Conservation (phyloP, 2,888 invertebrate genomes). For the Ornithoptera priamus region DNA sequence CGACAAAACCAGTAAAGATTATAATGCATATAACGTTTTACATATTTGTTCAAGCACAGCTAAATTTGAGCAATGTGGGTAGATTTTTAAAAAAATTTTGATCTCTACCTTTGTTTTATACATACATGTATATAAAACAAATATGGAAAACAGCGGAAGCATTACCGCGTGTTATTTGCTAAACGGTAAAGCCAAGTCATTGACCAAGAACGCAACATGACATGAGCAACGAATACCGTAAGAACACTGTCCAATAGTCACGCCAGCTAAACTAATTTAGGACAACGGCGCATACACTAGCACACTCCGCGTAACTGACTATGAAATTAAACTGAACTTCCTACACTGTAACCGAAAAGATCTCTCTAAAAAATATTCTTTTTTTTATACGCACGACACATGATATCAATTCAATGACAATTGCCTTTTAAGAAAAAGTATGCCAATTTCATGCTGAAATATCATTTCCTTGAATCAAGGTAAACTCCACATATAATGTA, state of each 20-base stretch:
- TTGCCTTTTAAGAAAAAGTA: constrained; percentile 28
- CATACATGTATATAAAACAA: neutral
- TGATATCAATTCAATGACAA: constrained; percentile 22
- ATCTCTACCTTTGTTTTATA: no score
- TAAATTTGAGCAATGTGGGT: no score
- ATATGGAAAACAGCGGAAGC: constrained; percentile 14
- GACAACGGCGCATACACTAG: constrained; percentile 41
- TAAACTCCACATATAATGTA: constrained; percentile 17
- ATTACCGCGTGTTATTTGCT: constrained; percentile 31
- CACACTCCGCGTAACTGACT: constrained; percentile 25
- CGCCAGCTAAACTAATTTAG: constrained; percentile 49
- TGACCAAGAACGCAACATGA: constrained; percentile 59
- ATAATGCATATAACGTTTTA: no score
- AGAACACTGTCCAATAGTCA: constrained; percentile 45
- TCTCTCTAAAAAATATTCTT: constrained; percentile 5
- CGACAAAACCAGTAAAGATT: no score
- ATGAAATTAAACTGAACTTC: constrained; percentile 25
- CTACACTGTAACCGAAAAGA: constrained; percentile 16
- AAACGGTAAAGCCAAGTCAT: constrained; percentile 67
- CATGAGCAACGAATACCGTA: constrained; percentile 61
- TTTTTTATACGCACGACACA: constrained; percentile 14
- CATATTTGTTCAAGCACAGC: no score
- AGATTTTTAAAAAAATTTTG: no score
- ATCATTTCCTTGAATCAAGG: constrained; percentile 29
- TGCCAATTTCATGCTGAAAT: constrained; percentile 30